Base-by-base conservation (phyloP, 2,888 invertebrate species). In the Arrhopalites spinosus region DNA sequence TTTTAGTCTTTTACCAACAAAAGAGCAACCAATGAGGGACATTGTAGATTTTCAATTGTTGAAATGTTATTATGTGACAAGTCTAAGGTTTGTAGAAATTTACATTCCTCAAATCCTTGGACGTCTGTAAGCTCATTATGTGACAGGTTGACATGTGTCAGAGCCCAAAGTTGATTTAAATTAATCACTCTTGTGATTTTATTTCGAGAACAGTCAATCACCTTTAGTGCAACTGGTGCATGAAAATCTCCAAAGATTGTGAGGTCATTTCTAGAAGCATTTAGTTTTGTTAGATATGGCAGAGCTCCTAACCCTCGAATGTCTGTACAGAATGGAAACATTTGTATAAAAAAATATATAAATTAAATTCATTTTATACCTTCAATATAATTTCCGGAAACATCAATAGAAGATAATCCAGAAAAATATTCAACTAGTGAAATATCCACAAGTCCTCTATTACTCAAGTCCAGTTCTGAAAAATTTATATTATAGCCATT, bases 141-240 rank as follows among this genome's bases (percentile, higher is more conserved):
- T 8, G 78, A 75, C 7, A 80, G 56, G 73, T 80, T 80, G 17
- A 80, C 73, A 25, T 74, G 67, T 2, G 73, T 76, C n/a, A 80
- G 75, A 1, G 76, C 74, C 77, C 75, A 74, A 59, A 77, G 74
- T 17, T 67, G 36, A 17, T 68, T 61, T 11, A 78, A 25, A 47
- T 73, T 69, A 8, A 78, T 20, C 25, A 78, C 23, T 2, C 20
- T 27, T 5, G 53, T 63, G 36, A 79, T 78, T 20, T 71, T 30
- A 61, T 79, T 79, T 53, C 69, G 53, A 0, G 79, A 79, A 45
- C 78, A 77, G 61, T 79, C 73, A 1, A 75, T 75, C 63, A 77
- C 30, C 13, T 69, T 36, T 0, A 69, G 61, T 0, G 76, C 68
- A 13, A 74, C 50, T 0, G 74, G 73, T n/a, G 74, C 15, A 15